These are phyloP conservation scores for Bathynomus jamesi DNA, from an alignment of 1,140 invertebrate species.

Conservation along the genomic window DNA sequence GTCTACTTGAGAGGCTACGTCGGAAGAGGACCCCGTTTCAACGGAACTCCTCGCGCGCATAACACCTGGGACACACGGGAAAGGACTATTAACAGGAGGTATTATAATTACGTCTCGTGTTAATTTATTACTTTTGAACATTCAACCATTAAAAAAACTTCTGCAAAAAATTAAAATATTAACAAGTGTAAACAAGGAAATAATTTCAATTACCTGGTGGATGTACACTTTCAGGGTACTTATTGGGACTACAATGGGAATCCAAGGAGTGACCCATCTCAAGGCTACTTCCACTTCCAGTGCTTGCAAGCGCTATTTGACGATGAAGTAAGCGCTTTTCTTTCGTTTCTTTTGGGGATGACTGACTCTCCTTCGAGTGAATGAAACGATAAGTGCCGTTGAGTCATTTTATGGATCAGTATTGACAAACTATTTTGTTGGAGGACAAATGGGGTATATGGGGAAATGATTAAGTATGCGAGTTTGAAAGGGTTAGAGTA, in stretches of 20 bases:
- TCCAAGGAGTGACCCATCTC: constrained; percentile 5
- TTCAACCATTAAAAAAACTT: no score
- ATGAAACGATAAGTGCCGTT: no score
- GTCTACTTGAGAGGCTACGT: no score
- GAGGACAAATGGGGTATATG: no score
- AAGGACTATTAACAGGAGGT: neutral
- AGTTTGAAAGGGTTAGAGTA: no score
- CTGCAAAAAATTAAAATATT: no score
- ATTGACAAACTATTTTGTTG: no score
- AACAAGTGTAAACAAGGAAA: constrained; percentile 1
- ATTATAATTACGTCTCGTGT: neutral
- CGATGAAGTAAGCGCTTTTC: neutral
- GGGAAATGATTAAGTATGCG: no score
- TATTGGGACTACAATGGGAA: neutral
- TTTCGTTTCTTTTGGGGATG: neutral
- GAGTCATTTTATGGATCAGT: no score
- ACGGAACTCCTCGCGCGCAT: constrained; percentile 31
- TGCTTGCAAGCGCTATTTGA: constrained; percentile 15
- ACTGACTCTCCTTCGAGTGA: neutral
- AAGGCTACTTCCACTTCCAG: constrained; percentile 16
- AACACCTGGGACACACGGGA: constrained; percentile 21
- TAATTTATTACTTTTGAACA: no score
- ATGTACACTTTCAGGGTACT: neutral
- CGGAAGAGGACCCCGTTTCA: constrained; percentile 10
- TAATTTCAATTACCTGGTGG: neutral